Evolutionary conservation across 2,888 invertebrate genomes (phyloP), one percentile per base, ranked within the genome.

Genomic region (Creontiades dilutus): DNA sequence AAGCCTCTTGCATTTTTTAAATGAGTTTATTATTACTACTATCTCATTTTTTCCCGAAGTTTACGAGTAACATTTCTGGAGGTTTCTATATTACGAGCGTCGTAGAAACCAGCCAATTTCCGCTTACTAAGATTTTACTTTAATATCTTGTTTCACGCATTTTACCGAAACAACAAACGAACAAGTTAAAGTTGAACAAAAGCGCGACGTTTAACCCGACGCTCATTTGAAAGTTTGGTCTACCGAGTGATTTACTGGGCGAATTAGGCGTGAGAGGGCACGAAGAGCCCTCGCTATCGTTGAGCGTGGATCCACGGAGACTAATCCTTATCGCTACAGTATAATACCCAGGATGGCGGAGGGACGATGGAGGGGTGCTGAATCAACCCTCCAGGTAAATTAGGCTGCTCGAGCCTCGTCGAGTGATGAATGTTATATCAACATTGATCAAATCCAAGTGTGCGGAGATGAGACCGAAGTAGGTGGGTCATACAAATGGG

Each of bases 271-370:
- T 19, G 68, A 68, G 68, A 23, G 68, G 68, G 68, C 23, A 68
- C 68, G 19, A 27, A 23, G 68, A 68, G 19, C 7, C 68, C n/a
- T 57, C 68, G 68, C 68, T 68, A 27, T 68, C 68, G n/a, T n/a
- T n/a, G 68, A 23, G 19, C 68, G 61, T 0, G 16, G 12, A 68
- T 68, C 68, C 68, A 9, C 68, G 27, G 68, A 68, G 68, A 68
- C 23, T 68, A 68, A 68, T 68, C 68, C 68, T 68, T 68, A 68
- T 68, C 68, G 23, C 68, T 68, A 68, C 68, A 68, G 23, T 19
- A 68, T 68, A 68, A 68, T 68, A 68, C 68, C 68, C 23, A 5
- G 0, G 23, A 7, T 23, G 23, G 23, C 68, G 23, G 0, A 23
- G 13, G 68, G 16, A 7, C 68, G 23, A 68, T 23, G 23, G 0